Evolutionary conservation across 2,797 vertebrate species (phyloP), one percentile per base, ranked within the genome.

Genomic region (Leptodactylus fallax): DNA sequence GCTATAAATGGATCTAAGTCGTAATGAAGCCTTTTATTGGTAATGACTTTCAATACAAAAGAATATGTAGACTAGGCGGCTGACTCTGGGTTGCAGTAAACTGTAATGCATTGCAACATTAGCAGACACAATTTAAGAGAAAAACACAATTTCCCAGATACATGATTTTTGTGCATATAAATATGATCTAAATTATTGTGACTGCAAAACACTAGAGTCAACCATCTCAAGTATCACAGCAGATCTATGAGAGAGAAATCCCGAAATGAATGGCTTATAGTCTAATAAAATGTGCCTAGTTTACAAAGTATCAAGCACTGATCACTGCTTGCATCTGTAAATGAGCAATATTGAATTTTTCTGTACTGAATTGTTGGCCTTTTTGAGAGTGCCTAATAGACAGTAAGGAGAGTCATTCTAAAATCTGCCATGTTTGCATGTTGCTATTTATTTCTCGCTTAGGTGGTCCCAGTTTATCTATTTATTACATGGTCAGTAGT

Each of bases 1-100:
- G 51, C 87, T 90, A 90, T 91, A 93, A 93, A 93, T 25, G 76
- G 76, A 74, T 86, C 80, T 79, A 27, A 91, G 90, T 90, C 55
- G 86, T 91, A 93, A 92, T 87, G 83, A 93, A 91, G 88, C 63
- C 60, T 92, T 93, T 94, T 90, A 92, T 90, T 91, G 89, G 81
- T 92, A 91, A 92, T 89, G 87, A 91, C 63, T 79, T 88, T 86
- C 90, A 85, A 89, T 86, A 90, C 89, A 92, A 91, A 92, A 90
- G 85, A 90, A 87, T 87, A 78, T 88, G 10, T 88, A 90, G 89
- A 84, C 81, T 11, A 14, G 74, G 79, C 67, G 90, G 11, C 14
- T n/a, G 55, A 88, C 27, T 89, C 87, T 61, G n/a, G 51, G 61
- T 82, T 86, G 86, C 17, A 61, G 84, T 90, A 85, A 90, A 88